A percentile compares a stretch with the other conserved stretches of the same genome.
Conservation (phyloP, 2,113 vertebrate species). For the Barbus barbus region DNA sequence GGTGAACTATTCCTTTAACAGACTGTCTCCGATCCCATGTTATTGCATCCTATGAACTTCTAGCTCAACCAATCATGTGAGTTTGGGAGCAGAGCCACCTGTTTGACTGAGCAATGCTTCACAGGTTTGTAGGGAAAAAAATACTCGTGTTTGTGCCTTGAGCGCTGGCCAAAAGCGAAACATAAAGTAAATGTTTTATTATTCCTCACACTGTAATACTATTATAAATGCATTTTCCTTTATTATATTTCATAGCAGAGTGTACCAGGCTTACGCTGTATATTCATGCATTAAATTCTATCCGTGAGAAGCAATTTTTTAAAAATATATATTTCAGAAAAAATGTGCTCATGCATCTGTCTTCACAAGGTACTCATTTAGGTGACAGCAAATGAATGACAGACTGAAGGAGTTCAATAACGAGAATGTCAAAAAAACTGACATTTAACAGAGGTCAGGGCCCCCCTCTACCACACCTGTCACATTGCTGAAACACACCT, state of each 20-base stretch:
- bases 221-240: neutral
- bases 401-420: conserved; percentile 20
- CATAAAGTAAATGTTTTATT: neutral
- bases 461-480: neutral
- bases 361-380: neutral
- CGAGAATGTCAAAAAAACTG: neutral
- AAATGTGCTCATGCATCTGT: neutral
- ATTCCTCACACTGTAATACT: neutral
- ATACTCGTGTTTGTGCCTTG: neutral
- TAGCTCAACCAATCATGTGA: neutral
- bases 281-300: neutral
- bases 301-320: neutral
- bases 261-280: neutral
- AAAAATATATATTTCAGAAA: neutral
- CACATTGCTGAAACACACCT: conserved; percentile 21
- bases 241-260: neutral
- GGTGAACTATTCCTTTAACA: neutral
- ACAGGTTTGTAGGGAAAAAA: neutral
- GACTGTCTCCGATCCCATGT: neutral
- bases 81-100: neutral
- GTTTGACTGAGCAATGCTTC: neutral
- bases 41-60: neutral
- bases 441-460: conserved; percentile 12
- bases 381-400: neutral
- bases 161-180: neutral